These are phyloP conservation scores for Hymenochirus boettgeri DNA, from an alignment of 2,113 vertebrate genomes.

Conservation along the genomic window DNA sequence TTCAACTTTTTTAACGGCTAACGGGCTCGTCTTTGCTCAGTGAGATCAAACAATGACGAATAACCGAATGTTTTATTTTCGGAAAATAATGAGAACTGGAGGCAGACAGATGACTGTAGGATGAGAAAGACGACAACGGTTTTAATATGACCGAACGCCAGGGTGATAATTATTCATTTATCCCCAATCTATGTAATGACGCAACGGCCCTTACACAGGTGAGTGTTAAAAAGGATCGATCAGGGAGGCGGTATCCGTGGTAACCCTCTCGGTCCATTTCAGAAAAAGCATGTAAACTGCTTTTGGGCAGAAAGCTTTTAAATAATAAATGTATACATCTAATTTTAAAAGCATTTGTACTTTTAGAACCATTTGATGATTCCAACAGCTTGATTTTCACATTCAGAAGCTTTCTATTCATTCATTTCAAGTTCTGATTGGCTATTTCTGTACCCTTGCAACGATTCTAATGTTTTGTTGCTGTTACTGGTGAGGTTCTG, in stretches of 20 bases:
- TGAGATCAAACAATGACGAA: not conserved
- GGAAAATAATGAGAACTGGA: not conserved
- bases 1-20: no score
- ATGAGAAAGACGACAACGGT: not conserved
- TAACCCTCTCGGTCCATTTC: not conserved
- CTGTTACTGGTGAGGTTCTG: no score
- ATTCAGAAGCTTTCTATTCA: no score
- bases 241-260: constrained; percentile 1
- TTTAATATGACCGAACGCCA: constrained; percentile 3
- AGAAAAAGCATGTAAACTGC: no score
- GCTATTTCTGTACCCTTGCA: no score
- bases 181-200: not conserved
- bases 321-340: no score
- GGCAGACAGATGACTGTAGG: not conserved
- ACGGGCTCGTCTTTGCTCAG: no score
- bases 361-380: no score
- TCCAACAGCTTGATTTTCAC: no score
- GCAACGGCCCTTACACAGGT: not conserved
- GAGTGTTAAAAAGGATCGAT: not conserved
- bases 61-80: not conserved
- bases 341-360: no score
- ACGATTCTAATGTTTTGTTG: no score
- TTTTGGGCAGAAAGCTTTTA: not conserved
- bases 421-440: no score
- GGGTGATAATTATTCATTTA: constrained; percentile 17